These are phyloP conservation scores for Lipophrys pholis DNA, from an alignment of 2,113 vertebrate genomes.

Conservation along the genomic window DNA sequence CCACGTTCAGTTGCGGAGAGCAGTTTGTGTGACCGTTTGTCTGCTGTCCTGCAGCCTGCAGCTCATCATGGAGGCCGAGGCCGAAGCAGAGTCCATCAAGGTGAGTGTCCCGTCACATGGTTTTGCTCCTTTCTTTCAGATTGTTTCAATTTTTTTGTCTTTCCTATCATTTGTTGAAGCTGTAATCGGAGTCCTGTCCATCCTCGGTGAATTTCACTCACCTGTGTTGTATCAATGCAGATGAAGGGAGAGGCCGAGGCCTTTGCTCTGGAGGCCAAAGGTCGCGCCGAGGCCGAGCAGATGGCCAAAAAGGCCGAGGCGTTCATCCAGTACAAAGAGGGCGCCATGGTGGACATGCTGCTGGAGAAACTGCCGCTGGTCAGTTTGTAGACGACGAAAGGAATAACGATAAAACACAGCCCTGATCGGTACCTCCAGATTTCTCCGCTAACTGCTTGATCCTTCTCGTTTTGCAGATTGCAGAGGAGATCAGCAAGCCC, in stretches of 20 bases:
- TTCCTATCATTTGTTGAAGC: neutral
- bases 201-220: no score
- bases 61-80: slow-evolving; percentile 93
- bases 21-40: neutral
- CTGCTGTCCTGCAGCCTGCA: slow-evolving; percentile 78
- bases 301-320: slow-evolving; percentile 93
- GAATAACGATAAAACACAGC: no score
- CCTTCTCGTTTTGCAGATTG: slow-evolving; percentile 79
- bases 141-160: neutral
- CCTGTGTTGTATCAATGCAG: slow-evolving; percentile 63
- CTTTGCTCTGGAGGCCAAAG: slow-evolving; percentile 88
- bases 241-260: slow-evolving; percentile 91
- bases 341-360: slow-evolving; percentile 94
- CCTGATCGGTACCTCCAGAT: no score
- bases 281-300: slow-evolving; percentile 90
- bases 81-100: slow-evolving; percentile 88
- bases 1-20: neutral
- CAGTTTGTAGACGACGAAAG: slow-evolving; percentile 20
- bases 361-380: slow-evolving; percentile 93
- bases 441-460: no score
- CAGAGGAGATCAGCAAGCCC: slow-evolving; percentile 91
- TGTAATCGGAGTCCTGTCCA: no score
- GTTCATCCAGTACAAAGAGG: slow-evolving; percentile 91
- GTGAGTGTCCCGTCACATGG: slow-evolving; percentile 80
- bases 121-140: neutral